Percentiles rank a stretch among this genome's conserved stretches.
phyloP scores from a whole-genome alignment of 2,797 vertebrate species.

The Rhinophrynus dorsalis region DNA sequence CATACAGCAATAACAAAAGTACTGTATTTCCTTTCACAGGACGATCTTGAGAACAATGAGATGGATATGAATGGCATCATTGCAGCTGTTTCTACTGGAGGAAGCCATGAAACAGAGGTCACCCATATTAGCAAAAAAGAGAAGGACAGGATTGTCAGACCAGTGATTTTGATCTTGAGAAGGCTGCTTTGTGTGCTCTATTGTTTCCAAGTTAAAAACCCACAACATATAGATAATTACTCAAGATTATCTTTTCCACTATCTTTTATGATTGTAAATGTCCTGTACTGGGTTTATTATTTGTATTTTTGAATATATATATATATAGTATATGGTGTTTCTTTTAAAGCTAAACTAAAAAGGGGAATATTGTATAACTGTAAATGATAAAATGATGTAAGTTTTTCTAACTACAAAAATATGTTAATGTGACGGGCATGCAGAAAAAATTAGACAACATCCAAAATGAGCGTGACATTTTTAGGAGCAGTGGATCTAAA shows the following conservation, averaged over 20 bases:
- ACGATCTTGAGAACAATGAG: constrained; percentile 68
- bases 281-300: constrained; percentile 91
- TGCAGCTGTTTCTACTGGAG: constrained; percentile 69
- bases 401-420: neutral
- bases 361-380: neutral
- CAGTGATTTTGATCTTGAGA: constrained; percentile 61
- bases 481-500: too few species aligned
- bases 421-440: neutral
- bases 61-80: constrained; percentile 81
- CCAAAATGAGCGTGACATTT: neutral
- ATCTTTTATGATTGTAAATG: constrained; percentile 86
- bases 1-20: too few species aligned
- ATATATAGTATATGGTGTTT: too few species aligned
- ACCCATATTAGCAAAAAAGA: constrained; percentile 66
- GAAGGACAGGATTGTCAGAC: constrained; percentile 38
- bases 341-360: neutral
- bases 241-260: constrained; percentile 85
- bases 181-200: constrained; percentile 71
- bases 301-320: constrained; percentile 80
- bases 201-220: constrained; percentile 85
- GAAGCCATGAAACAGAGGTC: constrained; percentile 62
- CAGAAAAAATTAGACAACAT: neutral
- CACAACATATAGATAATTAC: constrained; percentile 93
- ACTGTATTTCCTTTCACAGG: too few species aligned
- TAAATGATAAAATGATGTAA: too few species aligned